Evolutionary conservation across 2,113 vertebrate genomes (phyloP).

Genomic region (Falcunculus frontatus): DNA sequence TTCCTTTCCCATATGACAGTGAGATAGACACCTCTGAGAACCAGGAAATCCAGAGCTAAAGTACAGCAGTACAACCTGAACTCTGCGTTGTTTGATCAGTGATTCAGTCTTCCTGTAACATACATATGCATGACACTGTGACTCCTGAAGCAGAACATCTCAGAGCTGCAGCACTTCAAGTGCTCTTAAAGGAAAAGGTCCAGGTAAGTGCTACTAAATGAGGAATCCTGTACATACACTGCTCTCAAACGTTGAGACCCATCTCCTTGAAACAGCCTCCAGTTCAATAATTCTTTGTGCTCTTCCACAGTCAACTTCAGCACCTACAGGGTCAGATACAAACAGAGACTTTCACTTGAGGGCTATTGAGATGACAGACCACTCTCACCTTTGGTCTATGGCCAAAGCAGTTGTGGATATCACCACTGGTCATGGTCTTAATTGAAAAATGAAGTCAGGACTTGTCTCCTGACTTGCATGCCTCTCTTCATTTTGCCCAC

Average conservation of each 20-base stretch:
- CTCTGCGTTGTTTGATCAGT: constrained; percentile 8
- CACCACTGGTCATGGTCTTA: not conserved
- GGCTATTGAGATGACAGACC: not conserved
- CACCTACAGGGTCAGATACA: not conserved
- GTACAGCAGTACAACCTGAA: not conserved
- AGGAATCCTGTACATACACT: accelerated
- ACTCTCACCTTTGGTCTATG: not conserved
- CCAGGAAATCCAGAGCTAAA: not conserved
- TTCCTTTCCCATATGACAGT: not conserved
- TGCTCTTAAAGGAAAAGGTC: not conserved
- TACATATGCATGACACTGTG: not conserved
- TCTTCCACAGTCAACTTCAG: not conserved
- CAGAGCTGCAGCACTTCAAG: not conserved
- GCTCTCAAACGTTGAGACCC: not conserved
- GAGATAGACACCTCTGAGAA: not conserved
- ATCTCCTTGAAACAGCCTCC: not conserved
- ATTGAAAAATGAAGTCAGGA: not conserved
- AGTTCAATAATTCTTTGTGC: not conserved
- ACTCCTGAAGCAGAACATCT: not conserved
- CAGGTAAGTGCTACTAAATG: not conserved
- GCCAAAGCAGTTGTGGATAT: not conserved
- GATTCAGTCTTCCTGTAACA: not conserved
- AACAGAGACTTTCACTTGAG: not conserved
- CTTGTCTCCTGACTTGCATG: not conserved
- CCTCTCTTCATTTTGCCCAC: not conserved